Evolutionary conservation across 2,113 vertebrate genomes (phyloP).

Genomic region (Struthidea cinerea): DNA sequence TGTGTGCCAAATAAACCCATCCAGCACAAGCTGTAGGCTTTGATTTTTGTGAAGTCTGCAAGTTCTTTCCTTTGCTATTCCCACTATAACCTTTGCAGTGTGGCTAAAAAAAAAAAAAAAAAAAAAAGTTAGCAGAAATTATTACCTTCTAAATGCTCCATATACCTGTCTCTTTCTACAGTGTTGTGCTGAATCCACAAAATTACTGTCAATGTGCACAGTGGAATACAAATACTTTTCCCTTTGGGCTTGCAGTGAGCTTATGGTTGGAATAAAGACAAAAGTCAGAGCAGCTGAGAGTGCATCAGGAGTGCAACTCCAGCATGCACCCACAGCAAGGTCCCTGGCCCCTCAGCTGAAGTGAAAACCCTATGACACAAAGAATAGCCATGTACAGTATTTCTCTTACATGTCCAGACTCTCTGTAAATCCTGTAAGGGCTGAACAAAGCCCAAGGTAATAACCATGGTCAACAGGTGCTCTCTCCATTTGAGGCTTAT

Average conservation of each 20-base stretch:
- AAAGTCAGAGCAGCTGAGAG: not conserved
- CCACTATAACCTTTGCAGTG: not conserved
- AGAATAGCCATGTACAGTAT: not conserved
- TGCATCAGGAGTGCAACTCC: not conserved
- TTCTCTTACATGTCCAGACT: not conserved
- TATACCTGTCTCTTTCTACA: not conserved
- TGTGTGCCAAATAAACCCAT: not conserved
- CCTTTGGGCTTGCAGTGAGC: not conserved
- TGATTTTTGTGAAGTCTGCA: slow-evolving; percentile 13
- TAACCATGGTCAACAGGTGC: accelerated
- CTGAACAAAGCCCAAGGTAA: not conserved
- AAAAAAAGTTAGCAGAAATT: not conserved
- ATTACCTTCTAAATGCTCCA: not conserved
- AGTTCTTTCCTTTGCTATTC: not conserved
- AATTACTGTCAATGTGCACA: not conserved
- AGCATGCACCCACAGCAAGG: not conserved
- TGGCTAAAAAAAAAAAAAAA: not conserved
- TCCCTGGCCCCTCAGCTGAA: not conserved
- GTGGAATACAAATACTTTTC: not conserved
- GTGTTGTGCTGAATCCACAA: not conserved
- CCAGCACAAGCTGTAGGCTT: not conserved
- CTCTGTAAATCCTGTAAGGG: not conserved
- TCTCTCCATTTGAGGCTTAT: not conserved
- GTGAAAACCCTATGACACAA: not conserved
- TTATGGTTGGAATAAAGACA: not conserved